Conservation (phyloP, 2,113 vertebrate genomes). For the Notothenia coriiceps region DNA sequence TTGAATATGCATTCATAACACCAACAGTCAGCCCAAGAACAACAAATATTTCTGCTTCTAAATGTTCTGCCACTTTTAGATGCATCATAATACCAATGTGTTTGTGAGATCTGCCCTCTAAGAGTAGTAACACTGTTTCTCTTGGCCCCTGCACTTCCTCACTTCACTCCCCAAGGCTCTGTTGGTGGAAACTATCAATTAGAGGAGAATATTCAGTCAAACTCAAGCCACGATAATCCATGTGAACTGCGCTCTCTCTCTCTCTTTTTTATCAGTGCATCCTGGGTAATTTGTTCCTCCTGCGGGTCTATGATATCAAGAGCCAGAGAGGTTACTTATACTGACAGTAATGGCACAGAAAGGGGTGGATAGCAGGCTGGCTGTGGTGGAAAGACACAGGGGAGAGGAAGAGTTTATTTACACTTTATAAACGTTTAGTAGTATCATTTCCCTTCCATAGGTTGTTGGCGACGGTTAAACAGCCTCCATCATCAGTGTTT, state of each 20-base stretch:
- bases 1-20: not conserved
- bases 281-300: constrained; percentile 78
- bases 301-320: constrained; percentile 69
- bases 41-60: too few relatives aligned
- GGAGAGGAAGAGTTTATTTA: not conserved
- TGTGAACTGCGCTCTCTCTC: constrained; percentile 28
- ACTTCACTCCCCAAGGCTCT: not conserved
- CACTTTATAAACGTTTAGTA: not conserved
- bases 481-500: not conserved
- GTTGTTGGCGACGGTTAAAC: not conserved
- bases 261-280: constrained; percentile 63
- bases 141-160: not conserved
- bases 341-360: constrained; percentile 61
- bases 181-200: constrained; percentile 40
- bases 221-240: constrained; percentile 55
- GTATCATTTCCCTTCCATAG: not conserved
- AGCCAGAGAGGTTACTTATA: constrained; percentile 68
- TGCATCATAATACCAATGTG: constrained; percentile 14
- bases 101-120: not conserved
- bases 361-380: not conserved
- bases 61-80: not conserved
- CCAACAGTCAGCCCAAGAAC: not conserved
- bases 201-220: constrained; percentile 43
- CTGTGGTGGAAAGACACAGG: not conserved
- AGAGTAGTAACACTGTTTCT: constrained; percentile 2